Evolutionary conservation across 2,888 invertebrate genomes (phyloP).

Genomic region (Ectobius pallidus): DNA sequence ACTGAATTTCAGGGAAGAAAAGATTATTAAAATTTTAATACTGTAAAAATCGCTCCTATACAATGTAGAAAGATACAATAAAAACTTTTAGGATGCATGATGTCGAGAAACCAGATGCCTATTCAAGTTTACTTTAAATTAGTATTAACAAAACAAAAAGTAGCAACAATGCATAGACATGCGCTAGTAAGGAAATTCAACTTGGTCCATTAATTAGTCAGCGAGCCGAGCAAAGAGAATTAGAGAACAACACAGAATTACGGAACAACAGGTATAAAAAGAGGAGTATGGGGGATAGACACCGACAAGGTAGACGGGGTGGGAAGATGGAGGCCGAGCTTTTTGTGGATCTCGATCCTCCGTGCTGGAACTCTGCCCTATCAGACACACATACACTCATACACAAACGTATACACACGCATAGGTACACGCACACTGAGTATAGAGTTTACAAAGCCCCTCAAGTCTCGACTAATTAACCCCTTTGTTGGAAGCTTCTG

Average conservation of each 20-base stretch:
- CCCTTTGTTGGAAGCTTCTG: conserved; percentile 23
- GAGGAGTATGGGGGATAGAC: not conserved
- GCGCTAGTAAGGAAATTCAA: conserved; percentile 5
- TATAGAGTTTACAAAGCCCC: conserved; percentile 25
- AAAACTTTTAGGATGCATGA: no score
- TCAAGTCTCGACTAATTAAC: conserved; percentile 38
- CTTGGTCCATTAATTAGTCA: conserved; percentile 36
- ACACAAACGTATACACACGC: no score
- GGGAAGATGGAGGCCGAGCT: not conserved
- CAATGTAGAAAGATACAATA: no score
- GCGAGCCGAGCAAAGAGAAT: conserved; percentile 38
- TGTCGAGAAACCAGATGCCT: no score
- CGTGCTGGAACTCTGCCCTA: not conserved
- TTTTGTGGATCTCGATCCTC: conserved; percentile 7
- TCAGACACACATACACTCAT: not conserved
- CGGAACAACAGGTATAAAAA: not conserved
- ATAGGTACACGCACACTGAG: not conserved
- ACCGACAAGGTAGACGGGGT: not conserved
- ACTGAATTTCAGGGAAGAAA: no score
- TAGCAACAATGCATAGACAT: no score
- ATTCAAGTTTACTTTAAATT: no score
- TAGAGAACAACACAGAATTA: conserved; percentile 25
- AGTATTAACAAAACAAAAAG: no score
- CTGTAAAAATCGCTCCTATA: no score
- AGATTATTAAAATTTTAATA: no score